Conservation (phyloP, 2,113 vertebrate genomes). For the Rhadina sibilatrix region DNA sequence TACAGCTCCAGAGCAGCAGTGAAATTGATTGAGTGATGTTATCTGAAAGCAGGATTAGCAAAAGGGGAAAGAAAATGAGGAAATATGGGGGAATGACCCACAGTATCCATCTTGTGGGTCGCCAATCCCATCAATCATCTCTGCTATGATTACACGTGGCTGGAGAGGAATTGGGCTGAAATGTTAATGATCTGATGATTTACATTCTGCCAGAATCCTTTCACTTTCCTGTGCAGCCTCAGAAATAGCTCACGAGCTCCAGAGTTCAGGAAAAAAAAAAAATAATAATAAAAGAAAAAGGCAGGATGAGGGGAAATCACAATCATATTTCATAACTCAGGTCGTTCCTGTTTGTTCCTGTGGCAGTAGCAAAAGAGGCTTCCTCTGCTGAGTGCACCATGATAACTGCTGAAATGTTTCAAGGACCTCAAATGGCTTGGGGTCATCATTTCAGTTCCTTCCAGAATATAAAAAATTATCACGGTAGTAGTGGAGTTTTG, state of each 20-base stretch:
- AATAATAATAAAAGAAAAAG: background rate
- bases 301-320: background rate
- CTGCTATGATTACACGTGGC: background rate
- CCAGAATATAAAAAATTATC: background rate
- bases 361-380: background rate
- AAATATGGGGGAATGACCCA: slow-evolving; percentile 6
- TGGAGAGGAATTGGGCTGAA: slow-evolving; percentile 42
- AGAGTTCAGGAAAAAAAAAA: background rate
- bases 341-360: background rate
- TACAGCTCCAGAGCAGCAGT: background rate
- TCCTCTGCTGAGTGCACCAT: background rate
- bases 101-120: background rate
- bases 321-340: background rate
- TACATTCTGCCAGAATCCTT: slow-evolving; percentile 43
- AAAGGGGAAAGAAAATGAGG: slow-evolving; percentile 42
- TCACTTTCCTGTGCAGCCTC: background rate
- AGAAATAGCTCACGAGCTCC: background rate
- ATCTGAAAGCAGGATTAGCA: slow-evolving; percentile 19
- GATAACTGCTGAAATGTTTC: background rate
- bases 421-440: background rate
- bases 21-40: slow-evolving; percentile 39
- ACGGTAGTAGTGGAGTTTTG: background rate
- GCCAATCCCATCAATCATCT: slow-evolving; percentile 8
- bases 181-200: slow-evolving; percentile 53
- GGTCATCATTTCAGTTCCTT: background rate